Evolutionary conservation across 2,797 vertebrate genomes (phyloP), one percentile per base, ranked within the genome.

Genomic region (Capromys pilorides): DNA sequence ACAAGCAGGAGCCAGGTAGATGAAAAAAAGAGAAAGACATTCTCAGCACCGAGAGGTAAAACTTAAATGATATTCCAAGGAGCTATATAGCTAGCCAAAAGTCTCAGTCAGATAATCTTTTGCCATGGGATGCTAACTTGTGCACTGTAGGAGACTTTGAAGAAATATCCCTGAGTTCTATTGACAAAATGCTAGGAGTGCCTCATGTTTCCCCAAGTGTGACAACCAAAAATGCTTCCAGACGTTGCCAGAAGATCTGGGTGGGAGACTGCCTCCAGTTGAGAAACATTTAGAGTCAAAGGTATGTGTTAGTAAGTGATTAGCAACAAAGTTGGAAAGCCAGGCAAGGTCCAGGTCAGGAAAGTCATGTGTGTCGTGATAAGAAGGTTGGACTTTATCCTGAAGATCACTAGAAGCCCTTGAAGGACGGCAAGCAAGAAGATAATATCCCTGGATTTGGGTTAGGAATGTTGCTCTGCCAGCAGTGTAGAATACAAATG

Each of bases 381-480:
- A 97, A 97, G 95, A 90, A 93, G 75, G 93, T 95, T 96, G 96
- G 79, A 97, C 96, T 96, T 97, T 94, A 95, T 90, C 88, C 93
- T 96, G 92, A 94, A 89, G 90, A 90, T 95, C 96, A 97, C 82
- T 94, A 94, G 85, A 93, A 96, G 61, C 51, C 64, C 75, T 94
- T 97, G 92, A 93, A 96, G 75, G 79, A 97, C 92, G 93, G 88
- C 59, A 80, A 92, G 64, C 94, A 67, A 94, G 85, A 97, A 59
- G 87, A 90, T 79, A 86, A 96, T 86, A 33, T 91, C 36, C 36
- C 90, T 85, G 80, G 64, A 82, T 86, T 45, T 92, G 61, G 69
- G 75, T 83, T 92, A 88, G 82, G 69, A 88, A 86, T 86, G 77
- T 89, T 79, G 54, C 41, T 69, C 84, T 33, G 39, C 73, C 82